Conservation (phyloP, 2,113 vertebrate species). For the Gambusia affinis region DNA sequence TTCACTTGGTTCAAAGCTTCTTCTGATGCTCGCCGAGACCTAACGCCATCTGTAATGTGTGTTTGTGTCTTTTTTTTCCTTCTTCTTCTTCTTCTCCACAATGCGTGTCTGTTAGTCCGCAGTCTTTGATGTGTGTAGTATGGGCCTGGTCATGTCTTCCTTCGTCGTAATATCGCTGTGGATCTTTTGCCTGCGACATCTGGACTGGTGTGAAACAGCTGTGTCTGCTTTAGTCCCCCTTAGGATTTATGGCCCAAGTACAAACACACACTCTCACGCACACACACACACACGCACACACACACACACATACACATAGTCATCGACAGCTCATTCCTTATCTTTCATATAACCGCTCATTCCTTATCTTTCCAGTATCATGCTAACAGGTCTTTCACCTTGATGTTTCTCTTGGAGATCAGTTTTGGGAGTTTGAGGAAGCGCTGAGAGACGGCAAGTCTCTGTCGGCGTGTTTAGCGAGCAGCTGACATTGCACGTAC, state of each 20-base stretch:
- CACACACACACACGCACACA: too few species aligned
- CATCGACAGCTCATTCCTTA: conserved; percentile 20
- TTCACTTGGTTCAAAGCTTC: conserved; percentile 42
- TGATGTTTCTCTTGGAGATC: conserved; percentile 6
- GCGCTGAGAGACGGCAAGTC: background rate
- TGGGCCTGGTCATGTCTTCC: conserved; percentile 62
- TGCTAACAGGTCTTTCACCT: conserved; percentile 4
- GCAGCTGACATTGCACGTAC: background rate
- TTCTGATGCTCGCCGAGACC: conserved; percentile 35
- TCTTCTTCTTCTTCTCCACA: conserved; percentile 9
- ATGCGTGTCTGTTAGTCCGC: conserved; percentile 18
- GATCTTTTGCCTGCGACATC: conserved; percentile 59
- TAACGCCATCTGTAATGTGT: conserved; percentile 41
- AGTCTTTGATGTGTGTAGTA: conserved; percentile 66
- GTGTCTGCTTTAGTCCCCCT: conserved; percentile 50
- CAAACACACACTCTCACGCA: background rate
- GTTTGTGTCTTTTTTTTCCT: conserved; percentile 12
- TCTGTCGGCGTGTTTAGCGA: background rate
- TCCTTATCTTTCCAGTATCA: conserved; percentile 52
- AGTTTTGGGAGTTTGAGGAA: conserved; percentile 12
- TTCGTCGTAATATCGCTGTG: conserved; percentile 2
- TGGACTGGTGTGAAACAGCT: conserved; percentile 71
- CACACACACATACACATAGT: background rate
- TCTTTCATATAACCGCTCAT: conserved; percentile 44
- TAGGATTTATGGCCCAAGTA: conserved; percentile 53